Evolutionary conservation across 2,113 vertebrate genomes (phyloP), one percentile per base, ranked within the genome.

Genomic region (Bungarus multicinctus): DNA sequence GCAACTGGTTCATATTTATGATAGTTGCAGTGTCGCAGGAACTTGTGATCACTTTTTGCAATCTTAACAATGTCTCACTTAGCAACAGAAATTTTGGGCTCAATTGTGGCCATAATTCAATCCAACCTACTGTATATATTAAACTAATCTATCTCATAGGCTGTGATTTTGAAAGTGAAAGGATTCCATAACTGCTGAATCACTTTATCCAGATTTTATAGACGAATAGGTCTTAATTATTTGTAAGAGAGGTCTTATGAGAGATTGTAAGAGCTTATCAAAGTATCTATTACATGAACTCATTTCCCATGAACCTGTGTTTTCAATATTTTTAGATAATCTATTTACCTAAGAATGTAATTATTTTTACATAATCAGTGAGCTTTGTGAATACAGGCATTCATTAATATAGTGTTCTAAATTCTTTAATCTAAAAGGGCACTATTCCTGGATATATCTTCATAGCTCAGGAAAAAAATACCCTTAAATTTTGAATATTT

Each of bases 401-500:
- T 11, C 47, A 88, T n/a, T 53, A n/a, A 74, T 7, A 54, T 88
- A 92, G 53, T 74, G 23, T 74, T 23, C 23, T 23, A 87, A 53
- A 16, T 47, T 94, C 3, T 39, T 91, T 95, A 94, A 11, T 90
- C 7, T 30, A 2, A 90, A 18, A 1, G 27, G 25, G 58, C 88
- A 2, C 43, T 93, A 6, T 91, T 52, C 27, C 34, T 90, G 1
- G 54, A 92, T 20, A 88, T 94, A 95, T 86, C 34, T 96, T 96
- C 94, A 95, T 6, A 64, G 92, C 89, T 93, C 34, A 89, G 91
- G 60, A 93, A 52, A 54, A n/a, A 60, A 53, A 94, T 93, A 92
- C 87, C 88, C 27, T 94, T 91, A 94, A 87, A 93, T 96, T 97
- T 97, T 94, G 96, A 97, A 93, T 95, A 92, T 96, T 96, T 97